Base-by-base conservation (phyloP, 30 jellyfish, hydroid and myxozoan genomes). In the Turritopsis dohrnii region DNA sequence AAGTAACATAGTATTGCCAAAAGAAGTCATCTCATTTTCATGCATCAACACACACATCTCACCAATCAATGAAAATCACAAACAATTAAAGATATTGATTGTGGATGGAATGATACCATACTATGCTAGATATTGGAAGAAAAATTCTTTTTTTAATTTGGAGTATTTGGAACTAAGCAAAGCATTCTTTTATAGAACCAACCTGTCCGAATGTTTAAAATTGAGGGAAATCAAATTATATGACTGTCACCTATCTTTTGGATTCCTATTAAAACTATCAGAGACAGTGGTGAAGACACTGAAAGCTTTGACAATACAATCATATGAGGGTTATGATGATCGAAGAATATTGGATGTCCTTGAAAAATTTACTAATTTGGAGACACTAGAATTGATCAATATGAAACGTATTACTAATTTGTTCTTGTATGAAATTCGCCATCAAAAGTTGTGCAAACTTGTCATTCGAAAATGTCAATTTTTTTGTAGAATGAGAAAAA, bases 71-170 rank as follows among this genome's bases (percentile, higher is more conserved):
- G 87, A 65, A 66, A 60, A 53, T 23, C 87, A 80, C 0, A 53
- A 27, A 23, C 54, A 65, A 26, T 18, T 80, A 0, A 69, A 80
- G 22, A 18, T 18, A 53, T 41, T 80, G 31, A 28, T 28, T 20
- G 41, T 80, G 5, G 82, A 80, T 80, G 87, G 87, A 21, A 80
- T 80, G 66, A 65, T 80, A 22, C 87, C 87, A 25, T 80, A 80
- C 79, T 21, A 13, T 52, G 80, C 81, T 16, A 80, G 26, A 26
- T 80, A 28, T 53, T 80, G 87, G 87, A 53, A 26, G 66, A 54
- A 80, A 21, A 80, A 80, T 80, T 3, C 54, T 52, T 80, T 80
- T 80, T 31, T 19, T 21, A 80, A 65, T 53, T 80, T 80, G 81
- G 31, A 52, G 22, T 53, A 65, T 21, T 69, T 80, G 1, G 87